Base-by-base conservation (phyloP, 2,888 invertebrate genomes). In the Eremobia ochroleuca region DNA sequence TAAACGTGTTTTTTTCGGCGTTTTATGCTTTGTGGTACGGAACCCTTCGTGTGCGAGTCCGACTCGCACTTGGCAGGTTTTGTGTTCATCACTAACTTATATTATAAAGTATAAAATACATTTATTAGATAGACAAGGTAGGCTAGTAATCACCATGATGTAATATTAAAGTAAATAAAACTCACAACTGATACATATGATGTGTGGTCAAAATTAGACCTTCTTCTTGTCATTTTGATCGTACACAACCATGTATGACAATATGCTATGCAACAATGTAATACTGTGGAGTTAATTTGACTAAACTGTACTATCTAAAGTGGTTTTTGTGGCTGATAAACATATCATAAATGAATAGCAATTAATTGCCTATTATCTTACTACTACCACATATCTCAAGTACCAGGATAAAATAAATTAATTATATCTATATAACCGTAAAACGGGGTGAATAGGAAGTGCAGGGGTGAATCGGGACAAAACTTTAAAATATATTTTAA, bases 101-200 rank as follows among this genome's bases (percentile, higher is more conserved):
- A 52, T 78, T 78, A 11, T 28, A n/a, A n/a, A n/a, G 11, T n/a
- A 34, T 34, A 46, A 55, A 34, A 46, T 3, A 67, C 2, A 25
- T 43, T 43, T 15, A 43, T 15, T 11, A 28, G 15, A 40, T 34
- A 43, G n/a, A n/a, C n/a, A n/a, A n/a, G n/a, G n/a, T n/a, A 37
- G 4, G 59, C 37, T 28, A 66, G n/a, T 28, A 52, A 40, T 9
- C 31, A 61, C 49, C 15, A 9, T 61, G 43, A 43, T 43, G 28
- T 34, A 61, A 25, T 80, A 49, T 43, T 59, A 40, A n/a, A 61
- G 64, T 37, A 37, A 62, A 58, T n/a, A 31, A 46, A 82, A 82
- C 76, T 78, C 28, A 58, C 82, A 49, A 82, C 15, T 6, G 13
- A 15, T n/a, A 18, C 21, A 37, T 62, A 81, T 55, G 49, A 40